Base-by-base conservation (phyloP, 2,797 vertebrate genomes). In the Scleropages formosus region DNA sequence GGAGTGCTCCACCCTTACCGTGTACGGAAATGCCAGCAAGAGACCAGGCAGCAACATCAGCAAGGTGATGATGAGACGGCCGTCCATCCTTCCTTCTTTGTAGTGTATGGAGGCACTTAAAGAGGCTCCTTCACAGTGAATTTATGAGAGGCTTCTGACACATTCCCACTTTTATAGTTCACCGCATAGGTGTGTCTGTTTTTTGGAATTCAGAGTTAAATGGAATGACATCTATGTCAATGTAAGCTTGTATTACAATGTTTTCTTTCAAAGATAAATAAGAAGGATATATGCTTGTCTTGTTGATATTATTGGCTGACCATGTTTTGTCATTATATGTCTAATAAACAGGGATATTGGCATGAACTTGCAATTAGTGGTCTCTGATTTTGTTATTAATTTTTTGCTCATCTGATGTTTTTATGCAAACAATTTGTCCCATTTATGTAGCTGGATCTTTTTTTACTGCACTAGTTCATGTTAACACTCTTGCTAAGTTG, bases 21-120 rank as follows among this genome's bases (percentile, higher is more conserved):
- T 13, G n/a, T 80, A 47, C 76, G 79, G 83, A 56, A 73, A 56
- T 8, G 65, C 83, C 78, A 77, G 79, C 79, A 72, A 83, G 79
- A 86, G 75, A 81, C 82, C 70, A 15, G 85, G 80, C 79, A 84
- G 77, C 68, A 85, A 78, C 70, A 85, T 76, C 62, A 85, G 77
- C 49, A 87, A 79, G 70, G 85, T 81, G 79, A 79, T 78, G 74
- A 77, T 80, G 75, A 62, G 62, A 79, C 22, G 47, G 61, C 47
- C 61, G 27, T n/a, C 78, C 82, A 80, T 88, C 80, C 82, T 85
- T 73, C 22, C 71, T 78, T 18, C 64, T 46, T 44, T 47, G n/a
- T 39, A 78, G 72, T n/a, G 67, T 20, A 39, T 78, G 77, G 59
- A 78, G 53, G 27, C 74, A 74, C 71, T 64, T 11, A 74, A 58